Evolutionary conservation across 2,113 vertebrate species (phyloP).

Genomic region (Chaetodon auriga): DNA sequence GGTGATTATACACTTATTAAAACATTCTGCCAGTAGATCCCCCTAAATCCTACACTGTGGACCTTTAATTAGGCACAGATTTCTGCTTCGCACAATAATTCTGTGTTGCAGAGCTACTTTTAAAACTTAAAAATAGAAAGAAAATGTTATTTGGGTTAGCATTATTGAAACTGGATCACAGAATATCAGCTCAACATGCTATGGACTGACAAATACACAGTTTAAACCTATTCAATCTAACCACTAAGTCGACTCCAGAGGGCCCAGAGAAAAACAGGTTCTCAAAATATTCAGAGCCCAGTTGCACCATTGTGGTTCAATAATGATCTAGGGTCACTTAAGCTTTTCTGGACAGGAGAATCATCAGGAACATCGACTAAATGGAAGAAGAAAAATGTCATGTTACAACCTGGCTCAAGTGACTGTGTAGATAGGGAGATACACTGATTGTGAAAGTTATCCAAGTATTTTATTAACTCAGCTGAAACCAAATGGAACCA

Average conservation of each 20-base stretch:
- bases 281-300: not conserved
- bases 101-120: not conserved
- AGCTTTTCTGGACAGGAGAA: not conserved
- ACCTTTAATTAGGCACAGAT: not conserved
- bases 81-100: not conserved
- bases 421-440: too few species aligned
- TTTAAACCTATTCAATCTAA: not conserved
- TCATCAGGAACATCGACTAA: too few species aligned
- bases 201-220: not conserved
- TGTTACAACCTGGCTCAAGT: too few species aligned
- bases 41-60: too few species aligned
- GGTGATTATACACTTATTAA: too few species aligned
- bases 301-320: not conserved
- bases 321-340: not conserved
- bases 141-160: not conserved
- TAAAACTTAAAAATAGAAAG: not conserved
- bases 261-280: not conserved
- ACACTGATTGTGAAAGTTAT: too few species aligned
- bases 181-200: not conserved
- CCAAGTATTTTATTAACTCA: too few species aligned
- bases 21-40: too few species aligned
- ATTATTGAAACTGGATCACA: not conserved
- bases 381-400: not conserved
- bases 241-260: not conserved
- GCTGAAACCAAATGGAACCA: too few species aligned